Evolutionary conservation across 35 echinoderm and acorn worm genomes (phyloP), one percentile per base, ranked within the genome.

Genomic region (Hemicentrotus pulcherrimus): DNA sequence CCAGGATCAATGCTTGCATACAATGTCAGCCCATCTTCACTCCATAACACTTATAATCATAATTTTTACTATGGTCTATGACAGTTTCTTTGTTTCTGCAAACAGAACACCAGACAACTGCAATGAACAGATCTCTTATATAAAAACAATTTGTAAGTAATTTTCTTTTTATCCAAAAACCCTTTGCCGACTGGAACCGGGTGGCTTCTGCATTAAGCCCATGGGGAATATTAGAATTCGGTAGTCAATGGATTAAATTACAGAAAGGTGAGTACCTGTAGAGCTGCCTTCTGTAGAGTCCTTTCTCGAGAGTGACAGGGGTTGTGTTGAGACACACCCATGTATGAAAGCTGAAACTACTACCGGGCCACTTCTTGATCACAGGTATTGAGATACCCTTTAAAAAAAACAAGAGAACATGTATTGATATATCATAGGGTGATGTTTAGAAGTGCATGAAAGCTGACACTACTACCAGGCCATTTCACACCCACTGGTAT

Each of bases 311-410:
- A 31, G 98, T 95, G 46, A 98, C 91, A 24, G 96, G 95, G n/a
- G 95, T 96, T 47, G 92, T 97, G 88, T 99, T 97, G 28, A 99
- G 61, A 95, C 97, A 98, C 16, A 99, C 52, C 98, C 98, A 99
- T 11, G 96, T 95, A 52, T 99, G 98, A 86, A 99, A 99, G 32
- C 97, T 97, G 92, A 99, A 99, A 87, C 97, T 95, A 91, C 91
- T 45, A 70, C 98, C 98, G 30, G 98, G 96, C 98, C 97, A 98
- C 86, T 97, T 97, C 88, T 94, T 94, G 11, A 98, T 94, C 47
- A 47, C 86, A 95, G 98, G 97, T 94, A 98, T 97, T 86, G 94
- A 95, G 85, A 99, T 99, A 48, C 98, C 98, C 98, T 99, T 95
- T 7, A 48, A 90, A 22, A 35, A 41, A 35, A 41, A 6, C 4